Evolutionary conservation across 2,888 invertebrate genomes (phyloP).

Genomic region (Lepidocyrtoides sp.): DNA sequence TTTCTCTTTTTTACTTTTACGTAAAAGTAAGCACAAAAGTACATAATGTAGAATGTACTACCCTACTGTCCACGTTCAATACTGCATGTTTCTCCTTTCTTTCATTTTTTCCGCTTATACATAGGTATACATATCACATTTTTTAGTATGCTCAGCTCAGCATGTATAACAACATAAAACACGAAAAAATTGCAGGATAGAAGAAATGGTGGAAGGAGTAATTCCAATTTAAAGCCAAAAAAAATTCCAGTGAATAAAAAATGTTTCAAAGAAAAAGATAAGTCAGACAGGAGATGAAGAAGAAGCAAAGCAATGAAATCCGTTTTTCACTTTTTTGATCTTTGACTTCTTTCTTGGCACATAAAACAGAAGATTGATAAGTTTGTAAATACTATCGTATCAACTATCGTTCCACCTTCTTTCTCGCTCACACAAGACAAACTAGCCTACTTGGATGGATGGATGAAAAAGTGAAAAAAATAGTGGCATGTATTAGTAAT

Average conservation of each 20-base stretch:
- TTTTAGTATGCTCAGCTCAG: conserved; percentile 10
- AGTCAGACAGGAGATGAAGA: neutral
- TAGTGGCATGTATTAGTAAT: neutral
- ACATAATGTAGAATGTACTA: neutral
- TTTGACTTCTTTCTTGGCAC: conserved; percentile 11
- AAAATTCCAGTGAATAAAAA: neutral
- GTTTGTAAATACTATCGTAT: conserved; percentile 35
- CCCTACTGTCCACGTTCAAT: neutral
- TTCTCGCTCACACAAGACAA: neutral
- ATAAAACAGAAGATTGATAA: conserved; percentile 46
- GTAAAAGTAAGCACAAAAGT: neutral
- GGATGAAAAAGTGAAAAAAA: neutral
- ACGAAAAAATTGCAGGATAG: neutral
- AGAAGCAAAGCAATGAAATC: conserved; percentile 29
- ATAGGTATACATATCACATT: too few species aligned
- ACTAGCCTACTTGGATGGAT: neutral
- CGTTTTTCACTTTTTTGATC: conserved; percentile 2
- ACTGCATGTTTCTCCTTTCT: conserved; percentile 1
- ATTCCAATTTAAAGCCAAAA: neutral
- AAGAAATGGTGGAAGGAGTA: neutral
- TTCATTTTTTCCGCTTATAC: neutral
- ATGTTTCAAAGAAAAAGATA: conserved; percentile 2
- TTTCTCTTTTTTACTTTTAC: neutral
- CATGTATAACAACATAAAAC: conserved; percentile 19
- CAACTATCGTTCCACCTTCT: neutral